phyloP scores from a whole-genome alignment of 2,113 vertebrate species.

The Rhinopomastus cyanomelas region DNA sequence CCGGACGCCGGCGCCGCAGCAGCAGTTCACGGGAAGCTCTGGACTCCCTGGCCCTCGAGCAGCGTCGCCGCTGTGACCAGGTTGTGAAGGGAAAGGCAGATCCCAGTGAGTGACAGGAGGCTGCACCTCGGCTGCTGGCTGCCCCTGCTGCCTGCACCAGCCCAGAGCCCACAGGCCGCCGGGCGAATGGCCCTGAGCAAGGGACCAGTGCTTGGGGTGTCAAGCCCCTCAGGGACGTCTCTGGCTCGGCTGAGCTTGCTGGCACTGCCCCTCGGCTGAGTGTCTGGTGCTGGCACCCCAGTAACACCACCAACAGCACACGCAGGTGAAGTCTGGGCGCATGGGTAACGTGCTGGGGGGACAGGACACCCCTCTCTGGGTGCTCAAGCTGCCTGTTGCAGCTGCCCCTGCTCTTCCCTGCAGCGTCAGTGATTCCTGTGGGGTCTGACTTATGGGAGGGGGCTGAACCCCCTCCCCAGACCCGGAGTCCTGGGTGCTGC shows the following conservation, averaged over 20 bases:
- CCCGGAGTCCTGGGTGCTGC: background rate
- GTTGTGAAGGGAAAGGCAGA: fast-evolving
- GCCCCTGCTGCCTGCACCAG: background rate
- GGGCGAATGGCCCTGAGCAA: fast-evolving
- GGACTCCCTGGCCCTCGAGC: background rate
- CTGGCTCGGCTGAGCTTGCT: background rate
- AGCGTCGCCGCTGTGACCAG: fast-evolving
- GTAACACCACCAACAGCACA: too few relatives aligned
- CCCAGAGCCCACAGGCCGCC: fast-evolving
- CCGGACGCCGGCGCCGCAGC: background rate
- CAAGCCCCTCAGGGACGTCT: fast-evolving
- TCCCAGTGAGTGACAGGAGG: fast-evolving
- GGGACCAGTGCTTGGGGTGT: fast-evolving
- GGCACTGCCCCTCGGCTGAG: fast-evolving
- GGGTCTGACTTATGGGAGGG: background rate
- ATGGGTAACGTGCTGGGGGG: background rate
- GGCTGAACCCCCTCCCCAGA: slow-evolving; percentile 25
- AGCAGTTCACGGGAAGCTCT: fast-evolving
- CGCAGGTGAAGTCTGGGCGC: background rate
- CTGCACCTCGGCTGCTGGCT: background rate
- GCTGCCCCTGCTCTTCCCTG: background rate
- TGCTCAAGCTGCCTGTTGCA: background rate
- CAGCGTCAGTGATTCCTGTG: background rate
- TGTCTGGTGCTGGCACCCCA: fast-evolving
- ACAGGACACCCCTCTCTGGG: background rate